Conservation (phyloP, 2,797 vertebrate species). For the Nannoperca obscura region DNA sequence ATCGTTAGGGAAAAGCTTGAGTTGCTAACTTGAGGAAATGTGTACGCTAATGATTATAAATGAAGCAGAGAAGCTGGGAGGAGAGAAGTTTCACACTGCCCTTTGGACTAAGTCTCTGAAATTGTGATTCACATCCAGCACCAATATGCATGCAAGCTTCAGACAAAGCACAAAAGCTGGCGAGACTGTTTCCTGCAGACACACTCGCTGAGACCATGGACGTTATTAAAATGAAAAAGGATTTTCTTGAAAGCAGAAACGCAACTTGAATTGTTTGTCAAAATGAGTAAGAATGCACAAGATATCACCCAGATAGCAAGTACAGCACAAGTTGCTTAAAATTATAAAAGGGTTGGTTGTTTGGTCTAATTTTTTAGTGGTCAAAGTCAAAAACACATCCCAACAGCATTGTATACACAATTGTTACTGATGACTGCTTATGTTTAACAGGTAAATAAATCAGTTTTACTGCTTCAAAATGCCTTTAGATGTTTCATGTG, state of each 20-base stretch:
- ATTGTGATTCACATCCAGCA: constrained; percentile 46
- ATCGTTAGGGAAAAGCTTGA: constrained; percentile 10
- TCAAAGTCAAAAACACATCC: constrained; percentile 9
- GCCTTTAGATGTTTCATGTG: constrained; percentile 17
- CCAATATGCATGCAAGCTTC: constrained; percentile 21
- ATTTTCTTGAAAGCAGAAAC: constrained; percentile 30
- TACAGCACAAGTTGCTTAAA: constrained; percentile 9
- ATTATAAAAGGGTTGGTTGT: not conserved
- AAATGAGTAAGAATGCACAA: not conserved
- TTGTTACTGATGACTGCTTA: constrained; percentile 6
- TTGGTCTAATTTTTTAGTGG: constrained; percentile 4
- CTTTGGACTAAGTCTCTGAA: constrained; percentile 52
- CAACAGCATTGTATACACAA: not conserved
- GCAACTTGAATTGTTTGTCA: constrained; percentile 8
- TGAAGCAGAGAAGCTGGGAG: constrained; percentile 37
- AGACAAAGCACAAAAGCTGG: constrained; percentile 26
- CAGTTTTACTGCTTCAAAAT: constrained; percentile 32
- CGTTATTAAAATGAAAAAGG: constrained; percentile 22
- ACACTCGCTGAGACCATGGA: constrained; percentile 23
- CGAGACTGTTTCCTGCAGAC: constrained; percentile 19
- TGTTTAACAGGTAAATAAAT: constrained; percentile 23
- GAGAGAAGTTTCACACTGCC: constrained; percentile 37
- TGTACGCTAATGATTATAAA: constrained; percentile 66
- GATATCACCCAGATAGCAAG: not conserved
- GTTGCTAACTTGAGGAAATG: constrained; percentile 44